A percentile compares a stretch with the other conserved stretches of the same genome.
These are phyloP conservation scores for Forficula auricularia DNA, from an alignment of 1,140 invertebrate species.

Conservation along the genomic window DNA sequence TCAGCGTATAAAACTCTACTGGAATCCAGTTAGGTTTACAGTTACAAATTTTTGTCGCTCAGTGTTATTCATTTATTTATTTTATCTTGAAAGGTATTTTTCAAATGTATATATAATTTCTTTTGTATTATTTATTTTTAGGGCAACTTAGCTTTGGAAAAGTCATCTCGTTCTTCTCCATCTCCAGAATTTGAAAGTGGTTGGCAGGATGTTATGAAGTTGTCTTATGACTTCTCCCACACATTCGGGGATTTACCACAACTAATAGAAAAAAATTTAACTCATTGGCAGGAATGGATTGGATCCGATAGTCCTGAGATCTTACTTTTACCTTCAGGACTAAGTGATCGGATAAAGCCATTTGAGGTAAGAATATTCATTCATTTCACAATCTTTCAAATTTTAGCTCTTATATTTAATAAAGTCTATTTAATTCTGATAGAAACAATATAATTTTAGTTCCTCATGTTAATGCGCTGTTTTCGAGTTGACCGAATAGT, in stretches of 20 bases:
- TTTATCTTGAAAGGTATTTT: too few species aligned
- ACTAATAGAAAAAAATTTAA: slow-evolving; percentile 37
- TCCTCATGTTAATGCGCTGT: slow-evolving; percentile 65
- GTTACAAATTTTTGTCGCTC: too few species aligned
- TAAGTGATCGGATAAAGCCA: background rate
- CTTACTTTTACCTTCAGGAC: background rate
- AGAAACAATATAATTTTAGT: background rate
- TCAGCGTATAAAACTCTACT: too few species aligned
- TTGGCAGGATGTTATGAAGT: slow-evolving; percentile 65
- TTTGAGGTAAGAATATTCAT: too few species aligned
- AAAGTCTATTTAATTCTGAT: too few species aligned
- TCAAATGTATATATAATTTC: too few species aligned
- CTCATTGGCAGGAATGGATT: slow-evolving; percentile 42
- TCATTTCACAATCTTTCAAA: too few species aligned
- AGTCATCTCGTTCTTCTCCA: slow-evolving; percentile 43
- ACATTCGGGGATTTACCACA: slow-evolving; percentile 44
- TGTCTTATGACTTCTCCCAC: slow-evolving; percentile 47
- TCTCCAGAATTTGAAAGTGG: slow-evolving; percentile 18
- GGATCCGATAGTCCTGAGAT: background rate
- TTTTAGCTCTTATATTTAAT: too few species aligned
- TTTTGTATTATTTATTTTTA: too few species aligned
- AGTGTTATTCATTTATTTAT: too few species aligned
- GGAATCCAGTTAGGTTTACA: too few species aligned
- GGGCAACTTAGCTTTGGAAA: slow-evolving; percentile 52
- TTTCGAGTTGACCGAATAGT: slow-evolving; percentile 76